phyloP scores from a whole-genome alignment of 2,113 vertebrate species.

The Tenebrosternarchus preto region DNA sequence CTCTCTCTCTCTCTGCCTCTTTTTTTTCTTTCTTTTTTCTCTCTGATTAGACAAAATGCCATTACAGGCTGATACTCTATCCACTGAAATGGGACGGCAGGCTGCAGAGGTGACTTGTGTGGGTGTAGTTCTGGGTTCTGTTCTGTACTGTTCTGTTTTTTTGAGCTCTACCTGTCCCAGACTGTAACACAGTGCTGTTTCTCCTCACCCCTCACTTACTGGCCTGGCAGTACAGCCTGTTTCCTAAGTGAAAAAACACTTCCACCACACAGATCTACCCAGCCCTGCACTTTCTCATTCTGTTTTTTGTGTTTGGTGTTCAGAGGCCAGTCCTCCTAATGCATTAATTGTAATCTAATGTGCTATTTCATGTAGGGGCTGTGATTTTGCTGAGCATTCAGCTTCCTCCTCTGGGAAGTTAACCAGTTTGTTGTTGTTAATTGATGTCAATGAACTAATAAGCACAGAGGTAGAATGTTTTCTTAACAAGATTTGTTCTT shows the following conservation, averaged over 20 bases:
- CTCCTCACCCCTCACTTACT: constrained; percentile 55
- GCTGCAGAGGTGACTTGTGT: neutral
- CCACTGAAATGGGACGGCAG: constrained; percentile 3
- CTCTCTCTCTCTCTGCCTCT: neutral
- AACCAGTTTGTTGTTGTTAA: neutral
- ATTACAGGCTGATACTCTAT: constrained; percentile 15
- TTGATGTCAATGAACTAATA: constrained; percentile 21
- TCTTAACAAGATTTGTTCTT: neutral
- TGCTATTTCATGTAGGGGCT: neutral
- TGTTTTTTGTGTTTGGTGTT: too few relatives aligned
- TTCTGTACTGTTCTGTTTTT: constrained; percentile 7
- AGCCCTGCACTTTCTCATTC: neutral
- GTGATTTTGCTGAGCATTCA: neutral
- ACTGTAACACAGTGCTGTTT: constrained; percentile 42
- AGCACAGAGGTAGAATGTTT: neutral
- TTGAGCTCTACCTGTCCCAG: neutral
- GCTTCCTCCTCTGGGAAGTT: neutral
- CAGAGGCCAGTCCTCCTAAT: neutral
- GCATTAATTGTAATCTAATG: neutral
- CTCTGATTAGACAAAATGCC: neutral
- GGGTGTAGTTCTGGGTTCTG: neutral
- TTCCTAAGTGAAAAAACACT: constrained; percentile 58
- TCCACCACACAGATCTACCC: constrained; percentile 39
- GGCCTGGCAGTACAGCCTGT: constrained; percentile 49
- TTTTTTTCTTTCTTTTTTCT: neutral